These are phyloP conservation scores for Periophthalmus modestus DNA, from an alignment of 2,113 vertebrate species.

Conservation along the genomic window DNA sequence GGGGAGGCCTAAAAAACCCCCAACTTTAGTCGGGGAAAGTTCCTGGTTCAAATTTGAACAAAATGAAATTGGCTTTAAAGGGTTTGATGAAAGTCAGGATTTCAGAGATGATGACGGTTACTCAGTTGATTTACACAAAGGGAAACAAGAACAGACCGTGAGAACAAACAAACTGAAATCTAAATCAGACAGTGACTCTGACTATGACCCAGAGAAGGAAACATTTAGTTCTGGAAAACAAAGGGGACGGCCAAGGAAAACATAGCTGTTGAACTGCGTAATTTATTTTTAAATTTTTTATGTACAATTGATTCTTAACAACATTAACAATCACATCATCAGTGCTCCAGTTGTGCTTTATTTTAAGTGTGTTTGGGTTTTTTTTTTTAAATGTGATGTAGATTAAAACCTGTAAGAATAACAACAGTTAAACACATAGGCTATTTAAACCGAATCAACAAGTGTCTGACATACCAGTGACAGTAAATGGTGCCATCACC, in stretches of 20 bases:
- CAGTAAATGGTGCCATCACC: background rate
- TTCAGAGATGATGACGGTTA: background rate
- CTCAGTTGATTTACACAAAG: slow-evolving; percentile 11
- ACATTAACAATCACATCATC: background rate
- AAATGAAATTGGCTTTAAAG: too few relatives aligned
- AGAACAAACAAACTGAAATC: background rate
- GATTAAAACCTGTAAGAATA: background rate
- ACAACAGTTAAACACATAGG: background rate
- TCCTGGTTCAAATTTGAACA: too few relatives aligned
- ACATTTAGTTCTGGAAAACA: slow-evolving; percentile 1
- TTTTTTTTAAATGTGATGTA: background rate
- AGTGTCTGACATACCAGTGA: background rate
- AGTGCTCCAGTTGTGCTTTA: background rate
- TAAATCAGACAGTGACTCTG: background rate
- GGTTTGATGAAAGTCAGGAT: slow-evolving; percentile 12
- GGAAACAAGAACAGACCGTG: background rate
- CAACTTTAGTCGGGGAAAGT: background rate
- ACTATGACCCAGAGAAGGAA: slow-evolving; percentile 7
- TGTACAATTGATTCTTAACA: background rate
- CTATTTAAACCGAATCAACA: background rate
- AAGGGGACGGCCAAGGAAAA: slow-evolving; percentile 9
- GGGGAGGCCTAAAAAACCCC: slow-evolving; percentile 39
- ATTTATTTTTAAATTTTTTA: background rate
- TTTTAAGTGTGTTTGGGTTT: background rate
- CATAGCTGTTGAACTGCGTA: background rate